These are phyloP conservation scores for Zootoca vivipara DNA, from an alignment of 2,113 vertebrate species.

Conservation along the genomic window DNA sequence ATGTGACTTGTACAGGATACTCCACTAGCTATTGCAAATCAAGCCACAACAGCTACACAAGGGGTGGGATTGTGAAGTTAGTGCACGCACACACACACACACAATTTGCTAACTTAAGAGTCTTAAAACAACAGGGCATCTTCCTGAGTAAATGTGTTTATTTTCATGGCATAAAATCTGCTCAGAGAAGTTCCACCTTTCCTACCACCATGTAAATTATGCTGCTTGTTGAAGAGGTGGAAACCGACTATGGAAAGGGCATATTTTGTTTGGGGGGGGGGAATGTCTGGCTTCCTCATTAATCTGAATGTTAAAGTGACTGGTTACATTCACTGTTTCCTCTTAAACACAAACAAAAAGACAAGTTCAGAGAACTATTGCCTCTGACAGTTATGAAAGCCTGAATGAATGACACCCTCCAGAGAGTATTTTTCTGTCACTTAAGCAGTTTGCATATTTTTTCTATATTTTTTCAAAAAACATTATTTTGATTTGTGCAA, in stretches of 20 bases:
- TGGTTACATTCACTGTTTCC: slow-evolving; percentile 61
- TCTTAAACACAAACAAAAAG: slow-evolving; percentile 67
- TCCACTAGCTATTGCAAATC: not conserved
- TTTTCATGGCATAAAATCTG: not conserved
- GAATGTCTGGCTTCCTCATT: slow-evolving; percentile 25
- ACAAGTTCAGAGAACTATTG: slow-evolving; percentile 70
- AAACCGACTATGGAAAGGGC: not conserved
- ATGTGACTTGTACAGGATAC: not conserved
- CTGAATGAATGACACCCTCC: slow-evolving; percentile 74
- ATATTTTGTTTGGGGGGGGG: slow-evolving; percentile 11
- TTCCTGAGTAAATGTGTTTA: not conserved
- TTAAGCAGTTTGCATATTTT: slow-evolving; percentile 77
- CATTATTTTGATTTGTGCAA: slow-evolving; percentile 65
- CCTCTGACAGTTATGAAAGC: slow-evolving; percentile 73
- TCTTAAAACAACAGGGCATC: not conserved
- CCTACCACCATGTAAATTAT: not conserved
- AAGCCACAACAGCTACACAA: not conserved
- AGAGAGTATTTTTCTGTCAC: slow-evolving; percentile 83
- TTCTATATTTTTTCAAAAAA: slow-evolving; percentile 58
- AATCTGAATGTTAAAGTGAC: slow-evolving; percentile 61
- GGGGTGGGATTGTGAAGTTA: not conserved
- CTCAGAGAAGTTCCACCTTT: not conserved
- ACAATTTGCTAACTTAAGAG: not conserved
- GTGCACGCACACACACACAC: not conserved
- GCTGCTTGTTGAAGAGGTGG: not conserved